Conservation (phyloP, 2,113 vertebrate genomes). For the Paratilapia polleni region DNA sequence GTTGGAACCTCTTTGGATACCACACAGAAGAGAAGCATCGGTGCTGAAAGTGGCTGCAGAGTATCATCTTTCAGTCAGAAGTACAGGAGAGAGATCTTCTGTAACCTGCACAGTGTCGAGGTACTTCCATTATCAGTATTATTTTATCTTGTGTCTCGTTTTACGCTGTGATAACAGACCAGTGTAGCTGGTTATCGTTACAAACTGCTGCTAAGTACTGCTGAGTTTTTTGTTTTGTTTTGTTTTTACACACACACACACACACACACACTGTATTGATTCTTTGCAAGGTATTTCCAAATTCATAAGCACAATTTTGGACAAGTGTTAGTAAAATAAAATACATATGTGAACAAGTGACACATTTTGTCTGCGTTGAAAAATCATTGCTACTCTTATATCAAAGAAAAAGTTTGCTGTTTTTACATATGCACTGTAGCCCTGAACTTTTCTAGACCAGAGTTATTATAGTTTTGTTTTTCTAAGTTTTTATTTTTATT, state of each 20-base stretch:
- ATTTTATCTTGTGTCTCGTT: conserved; percentile 27
- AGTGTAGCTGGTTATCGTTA: conserved; percentile 25
- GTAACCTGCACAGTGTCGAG: not conserved
- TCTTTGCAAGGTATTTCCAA: conserved; percentile 17
- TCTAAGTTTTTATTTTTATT: not conserved
- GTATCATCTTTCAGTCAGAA: conserved; percentile 21
- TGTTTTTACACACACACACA: too few relatives aligned
- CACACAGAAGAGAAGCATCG: conserved; percentile 11
- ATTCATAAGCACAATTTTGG: conserved; percentile 43
- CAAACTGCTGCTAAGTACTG: conserved; percentile 21
- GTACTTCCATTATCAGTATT: conserved; percentile 56
- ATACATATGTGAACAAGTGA: conserved; percentile 12
- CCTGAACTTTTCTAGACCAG: too few relatives aligned
- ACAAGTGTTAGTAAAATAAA: conserved; percentile 57
- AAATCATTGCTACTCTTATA: not conserved
- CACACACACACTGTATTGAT: conserved; percentile 1
- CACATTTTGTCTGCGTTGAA: not conserved
- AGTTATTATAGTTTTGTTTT: not conserved
- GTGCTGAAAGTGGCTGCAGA: conserved; percentile 1
- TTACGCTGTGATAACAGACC: conserved; percentile 26
- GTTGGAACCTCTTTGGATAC: not conserved
- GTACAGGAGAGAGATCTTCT: conserved; percentile 1
- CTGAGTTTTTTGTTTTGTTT: not conserved
- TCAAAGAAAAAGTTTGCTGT: not conserved
- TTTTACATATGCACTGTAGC: too few relatives aligned